Evolutionary conservation across 2,888 invertebrate genomes (phyloP).

Genomic region (Phytoseiulus persimilis): DNA sequence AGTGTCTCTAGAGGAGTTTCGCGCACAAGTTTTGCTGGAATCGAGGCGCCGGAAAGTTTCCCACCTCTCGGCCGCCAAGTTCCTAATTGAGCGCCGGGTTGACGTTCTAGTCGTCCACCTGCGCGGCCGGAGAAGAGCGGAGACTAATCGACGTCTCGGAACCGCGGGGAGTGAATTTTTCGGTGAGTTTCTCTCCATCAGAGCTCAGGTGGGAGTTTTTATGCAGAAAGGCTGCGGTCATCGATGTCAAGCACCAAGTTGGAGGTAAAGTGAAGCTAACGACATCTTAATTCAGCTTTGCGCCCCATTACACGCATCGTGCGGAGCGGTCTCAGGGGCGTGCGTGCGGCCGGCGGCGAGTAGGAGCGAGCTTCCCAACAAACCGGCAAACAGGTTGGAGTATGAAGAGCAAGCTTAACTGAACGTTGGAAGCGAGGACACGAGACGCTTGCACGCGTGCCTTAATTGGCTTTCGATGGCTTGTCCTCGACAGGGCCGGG

Average conservation of each 20-base stretch:
- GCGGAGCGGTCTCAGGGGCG: neutral
- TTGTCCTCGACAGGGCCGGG: neutral
- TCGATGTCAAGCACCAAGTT: neutral
- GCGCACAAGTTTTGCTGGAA: neutral
- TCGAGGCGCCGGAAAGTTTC: neutral
- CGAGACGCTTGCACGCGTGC: neutral
- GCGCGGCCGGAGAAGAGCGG: neutral
- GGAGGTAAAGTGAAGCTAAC: slow-evolving; percentile 20
- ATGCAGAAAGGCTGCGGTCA: neutral
- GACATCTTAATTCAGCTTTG: slow-evolving; percentile 34
- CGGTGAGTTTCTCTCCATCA: neutral
- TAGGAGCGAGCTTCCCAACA: neutral
- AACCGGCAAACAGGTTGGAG: neutral
- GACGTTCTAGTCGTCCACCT: neutral
- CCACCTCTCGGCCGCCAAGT: neutral
- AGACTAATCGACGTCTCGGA: neutral
- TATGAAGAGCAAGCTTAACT: neutral
- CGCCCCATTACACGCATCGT: slow-evolving; percentile 29
- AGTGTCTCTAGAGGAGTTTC: too few relatives aligned
- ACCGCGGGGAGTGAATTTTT: neutral
- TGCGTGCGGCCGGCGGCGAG: neutral
- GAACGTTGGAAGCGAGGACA: neutral
- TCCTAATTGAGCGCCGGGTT: neutral
- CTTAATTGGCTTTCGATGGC: neutral
- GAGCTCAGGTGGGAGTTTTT: neutral